Evolutionary conservation across 2,113 vertebrate species (phyloP), one percentile per base, ranked within the genome.

Genomic region (Cichladusa arquata): DNA sequence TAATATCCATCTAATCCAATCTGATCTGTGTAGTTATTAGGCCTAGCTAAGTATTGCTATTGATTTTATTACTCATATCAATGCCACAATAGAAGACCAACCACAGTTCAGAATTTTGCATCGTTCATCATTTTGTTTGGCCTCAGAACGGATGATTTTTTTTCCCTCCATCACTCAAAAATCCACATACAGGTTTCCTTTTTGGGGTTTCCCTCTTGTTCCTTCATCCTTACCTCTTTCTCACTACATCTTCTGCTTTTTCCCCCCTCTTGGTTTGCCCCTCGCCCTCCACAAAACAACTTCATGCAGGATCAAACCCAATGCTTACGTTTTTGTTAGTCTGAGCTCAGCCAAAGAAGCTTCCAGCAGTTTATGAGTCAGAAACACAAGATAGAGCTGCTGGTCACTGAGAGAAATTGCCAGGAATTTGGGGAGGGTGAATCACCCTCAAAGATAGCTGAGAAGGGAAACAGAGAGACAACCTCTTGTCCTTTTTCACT

Each of bases 21-120:
- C 92, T 67, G 65, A 90, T 79, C 76, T 81, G 61, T 67, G 92
- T 44, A 69, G 76, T 95, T 91, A 90, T 93, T 95, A 95, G 76
- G 83, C 65, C 86, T 34, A 66, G 72, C n/a, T 95, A 95, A 93
- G 81, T 93, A 86, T 19, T 48, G 61, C 5, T 97, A 97, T 97
- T 85, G 94, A 96, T 96, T 94, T 94, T 94, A 96, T 97, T 96
- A 81, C 81, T 95, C 82, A 94, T 91, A 95, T 71, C 66, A 31
- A 48, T 71, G 74, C 74, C 3, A 6, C 81, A 90, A 77, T 23
- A 81, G 90, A 81, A 94, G 90, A 85, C 77, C 86, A 96, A 69
- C 88, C 2, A 2, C 47, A 58, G 86, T 0, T 3, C 88, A 6
- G 6, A 36, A 20, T 53, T 93, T n/a, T 64, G 50, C 72, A 14